Percentiles rank a stretch among this genome's conserved stretches.
These are phyloP conservation scores for Tachysurus vachellii DNA, from an alignment of 2,113 vertebrate species.

Conservation along the genomic window DNA sequence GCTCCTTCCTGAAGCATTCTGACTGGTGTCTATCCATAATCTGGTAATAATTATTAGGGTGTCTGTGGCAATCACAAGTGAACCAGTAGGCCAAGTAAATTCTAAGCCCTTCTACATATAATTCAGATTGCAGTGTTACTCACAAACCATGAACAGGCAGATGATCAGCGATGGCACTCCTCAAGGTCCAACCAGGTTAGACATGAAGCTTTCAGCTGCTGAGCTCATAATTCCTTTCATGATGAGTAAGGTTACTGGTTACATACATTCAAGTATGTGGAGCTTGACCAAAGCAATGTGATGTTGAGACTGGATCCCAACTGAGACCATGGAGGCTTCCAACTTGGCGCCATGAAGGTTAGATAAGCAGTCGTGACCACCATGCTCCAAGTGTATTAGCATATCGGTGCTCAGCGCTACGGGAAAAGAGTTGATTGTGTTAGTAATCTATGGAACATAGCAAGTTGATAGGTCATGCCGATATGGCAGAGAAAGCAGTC, in stretches of 20 bases:
- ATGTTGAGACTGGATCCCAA: not conserved
- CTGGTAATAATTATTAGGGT: not conserved
- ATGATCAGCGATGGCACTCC: not conserved
- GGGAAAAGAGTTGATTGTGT: not conserved
- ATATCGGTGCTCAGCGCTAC: not conserved
- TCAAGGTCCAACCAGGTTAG: not conserved
- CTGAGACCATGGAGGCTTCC: not conserved
- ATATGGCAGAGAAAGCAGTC: not conserved
- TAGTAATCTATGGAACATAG: not conserved
- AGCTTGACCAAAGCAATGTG: not conserved
- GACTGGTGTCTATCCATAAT: not conserved
- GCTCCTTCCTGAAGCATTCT: too few species aligned
- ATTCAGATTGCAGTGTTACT: not conserved
- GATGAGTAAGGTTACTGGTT: not conserved
- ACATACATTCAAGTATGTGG: not conserved
- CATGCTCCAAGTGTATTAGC: not conserved
- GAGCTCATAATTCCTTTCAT: not conserved
- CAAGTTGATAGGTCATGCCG: not conserved
- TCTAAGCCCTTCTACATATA: too few species aligned
- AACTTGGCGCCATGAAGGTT: not conserved
- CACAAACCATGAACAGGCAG: not conserved
- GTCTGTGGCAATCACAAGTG: not conserved
- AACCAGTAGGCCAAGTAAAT: not conserved
- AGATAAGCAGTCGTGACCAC: not conserved
- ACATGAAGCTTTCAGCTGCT: not conserved